Percentiles rank a stretch among this genome's conserved stretches.
Evolutionary conservation across 2,113 vertebrate species (phyloP).

Genomic region (Clarias macrocephalus): DNA sequence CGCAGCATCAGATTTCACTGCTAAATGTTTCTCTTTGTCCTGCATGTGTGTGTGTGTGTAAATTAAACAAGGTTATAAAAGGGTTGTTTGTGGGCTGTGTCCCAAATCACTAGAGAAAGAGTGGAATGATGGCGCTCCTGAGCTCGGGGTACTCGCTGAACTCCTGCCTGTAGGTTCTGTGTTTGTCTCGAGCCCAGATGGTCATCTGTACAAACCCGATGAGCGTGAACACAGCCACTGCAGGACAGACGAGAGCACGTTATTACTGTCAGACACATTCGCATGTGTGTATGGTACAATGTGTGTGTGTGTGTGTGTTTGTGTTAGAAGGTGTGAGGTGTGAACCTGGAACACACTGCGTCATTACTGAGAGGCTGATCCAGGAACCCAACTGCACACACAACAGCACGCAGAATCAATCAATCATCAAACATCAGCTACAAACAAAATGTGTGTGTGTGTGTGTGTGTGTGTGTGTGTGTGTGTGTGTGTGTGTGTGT

Average conservation of each 20-base stretch:
- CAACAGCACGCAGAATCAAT: not conserved
- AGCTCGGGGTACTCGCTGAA: slow-evolving; percentile 78
- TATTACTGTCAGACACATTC: not conserved
- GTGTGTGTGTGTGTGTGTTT: not conserved
- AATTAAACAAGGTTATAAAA: not conserved
- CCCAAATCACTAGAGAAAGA: slow-evolving; percentile 65
- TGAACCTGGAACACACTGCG: slow-evolving; percentile 74
- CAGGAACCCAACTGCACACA: slow-evolving; percentile 69
- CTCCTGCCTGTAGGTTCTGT: slow-evolving; percentile 73
- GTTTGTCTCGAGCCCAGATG: slow-evolving; percentile 74
- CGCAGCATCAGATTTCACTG: not conserved
- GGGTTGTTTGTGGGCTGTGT: not conserved
- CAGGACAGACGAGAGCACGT: not conserved
- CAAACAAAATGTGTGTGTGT: not conserved
- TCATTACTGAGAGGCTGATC: slow-evolving; percentile 76
- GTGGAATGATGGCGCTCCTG: slow-evolving; percentile 69
- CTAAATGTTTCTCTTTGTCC: not conserved
- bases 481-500: not conserved
- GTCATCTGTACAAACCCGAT: slow-evolving; percentile 75
- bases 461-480: not conserved
- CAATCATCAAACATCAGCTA: not conserved
- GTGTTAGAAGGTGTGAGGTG: not conserved
- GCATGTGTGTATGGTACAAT: not conserved
- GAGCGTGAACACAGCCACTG: slow-evolving; percentile 67
- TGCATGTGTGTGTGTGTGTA: too few relatives aligned